These are phyloP conservation scores for Caenorhabditis sp. DNA, from an alignment of 2,888 invertebrate species.

Conservation along the genomic window DNA sequence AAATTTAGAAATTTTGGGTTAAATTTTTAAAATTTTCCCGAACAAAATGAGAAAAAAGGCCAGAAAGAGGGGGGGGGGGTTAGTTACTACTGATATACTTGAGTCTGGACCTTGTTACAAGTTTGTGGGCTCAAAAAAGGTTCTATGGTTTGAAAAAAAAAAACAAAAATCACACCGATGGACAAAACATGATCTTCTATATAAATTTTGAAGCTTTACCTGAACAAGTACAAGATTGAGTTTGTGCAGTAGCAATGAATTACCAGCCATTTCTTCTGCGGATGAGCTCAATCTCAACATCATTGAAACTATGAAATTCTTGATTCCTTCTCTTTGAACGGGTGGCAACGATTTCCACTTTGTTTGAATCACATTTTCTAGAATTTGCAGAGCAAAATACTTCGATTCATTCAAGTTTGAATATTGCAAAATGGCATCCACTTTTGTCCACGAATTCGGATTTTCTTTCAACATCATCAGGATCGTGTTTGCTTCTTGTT, in stretches of 20 bases:
- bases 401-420: constrained; percentile 96
- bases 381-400: constrained; percentile 97
- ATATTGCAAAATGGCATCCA: constrained; percentile 94
- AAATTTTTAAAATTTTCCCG: neutral
- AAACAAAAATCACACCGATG: neutral
- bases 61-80: too few relatives aligned
- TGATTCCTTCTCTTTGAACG: constrained; percentile 98
- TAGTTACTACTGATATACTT: too few relatives aligned
- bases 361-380: constrained; percentile 98
- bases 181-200: too few relatives aligned
- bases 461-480: constrained; percentile 75
- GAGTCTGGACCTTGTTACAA: too few relatives aligned
- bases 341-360: constrained; percentile 97
- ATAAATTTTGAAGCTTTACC: too few relatives aligned
- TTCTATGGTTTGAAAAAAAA: constrained; percentile 9
- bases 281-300: constrained; percentile 98
- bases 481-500: constrained; percentile 61
- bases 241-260: constrained; percentile 95
- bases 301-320: constrained; percentile 96
- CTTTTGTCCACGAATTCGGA: constrained; percentile 81
- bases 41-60: too few relatives aligned
- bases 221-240: constrained; percentile 96
- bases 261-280: constrained; percentile 84
- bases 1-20: constrained; percentile 38
- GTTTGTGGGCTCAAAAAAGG: too few relatives aligned